Evolutionary conservation across 2,113 vertebrate species (phyloP).

Genomic region (Ovis aries): DNA sequence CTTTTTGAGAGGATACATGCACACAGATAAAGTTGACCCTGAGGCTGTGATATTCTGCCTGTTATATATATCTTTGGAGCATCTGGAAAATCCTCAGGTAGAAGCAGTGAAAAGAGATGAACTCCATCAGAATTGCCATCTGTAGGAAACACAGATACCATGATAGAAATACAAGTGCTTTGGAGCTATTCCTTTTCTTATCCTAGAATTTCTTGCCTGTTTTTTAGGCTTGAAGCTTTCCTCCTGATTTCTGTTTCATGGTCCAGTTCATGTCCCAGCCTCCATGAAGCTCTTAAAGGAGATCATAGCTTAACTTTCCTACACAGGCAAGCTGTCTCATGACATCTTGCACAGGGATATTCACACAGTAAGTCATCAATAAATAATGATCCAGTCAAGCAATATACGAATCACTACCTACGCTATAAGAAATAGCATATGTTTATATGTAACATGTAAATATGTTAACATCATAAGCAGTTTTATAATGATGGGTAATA

Average conservation of each 20-base stretch:
- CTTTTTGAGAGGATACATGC: background rate
- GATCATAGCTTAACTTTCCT: background rate
- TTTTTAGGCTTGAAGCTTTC: background rate
- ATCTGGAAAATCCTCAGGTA: background rate
- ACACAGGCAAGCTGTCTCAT: background rate
- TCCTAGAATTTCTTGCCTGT: background rate
- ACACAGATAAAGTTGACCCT: background rate
- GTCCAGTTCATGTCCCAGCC: background rate
- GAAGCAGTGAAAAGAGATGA: background rate
- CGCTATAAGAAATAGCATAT: background rate
- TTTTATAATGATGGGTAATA: background rate
- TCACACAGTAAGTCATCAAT: background rate
- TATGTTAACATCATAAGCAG: background rate
- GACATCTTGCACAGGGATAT: background rate
- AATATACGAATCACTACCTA: background rate
- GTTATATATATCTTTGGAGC: background rate
- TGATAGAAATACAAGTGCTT: background rate
- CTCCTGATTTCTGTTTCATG: background rate
- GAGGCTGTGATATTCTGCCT: background rate
- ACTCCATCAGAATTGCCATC: background rate
- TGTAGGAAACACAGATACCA: background rate
- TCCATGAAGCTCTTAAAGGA: background rate
- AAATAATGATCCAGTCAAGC: background rate
- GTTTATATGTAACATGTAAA: background rate
- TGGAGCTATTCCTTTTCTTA: background rate